Base-by-base conservation (phyloP, 2,888 invertebrate genomes). In the Fragum fragum region DNA sequence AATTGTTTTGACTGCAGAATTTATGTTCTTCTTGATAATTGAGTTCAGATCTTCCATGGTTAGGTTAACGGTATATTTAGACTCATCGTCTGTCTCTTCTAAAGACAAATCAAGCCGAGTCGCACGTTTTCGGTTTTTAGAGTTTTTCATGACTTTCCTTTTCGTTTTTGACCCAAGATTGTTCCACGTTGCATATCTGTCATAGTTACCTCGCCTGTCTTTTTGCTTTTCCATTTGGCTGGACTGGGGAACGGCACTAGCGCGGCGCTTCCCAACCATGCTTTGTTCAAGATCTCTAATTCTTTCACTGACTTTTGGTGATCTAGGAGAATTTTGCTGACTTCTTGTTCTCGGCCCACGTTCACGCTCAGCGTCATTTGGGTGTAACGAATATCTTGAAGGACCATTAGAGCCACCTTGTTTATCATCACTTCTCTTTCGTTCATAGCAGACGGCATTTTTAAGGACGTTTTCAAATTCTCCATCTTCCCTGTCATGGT, bases 31-130 rank as follows among this genome's bases (percentile, higher is more conserved):
- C 71, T 82, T 79, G 16, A 85, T 85, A 29, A 85, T 73, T 9
- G 73, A 36, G 36, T 82, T 79, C 11, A 85, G 47, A n/a, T 85
- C 81, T 1, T 85, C 79, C 85, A 85, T 76, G 11, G 81, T 79
- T 2, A 85, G 70, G 52, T 85, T 85, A 1, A 85, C 81, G 1
- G 77, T 73, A 29, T 74, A 85, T 61, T 75, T 77, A 0, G 53
- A 29, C 9, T 74, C 68, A 28, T 79, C 73, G 29, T 85, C 85
- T 42, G 79, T 85, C 1, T 36, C 42, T 11, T 85, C 81, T 1
- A 78, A 39, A 7, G 68, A 53, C 0, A 77, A 14, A 14, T 74
- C 63, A 9, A 59, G 21, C 2, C 73, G 76, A 21, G 79, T 11
- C 11, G 47, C 55, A 36, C 85, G 63, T 47, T 73, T 68, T 39